phyloP scores from a whole-genome alignment of 2,797 vertebrate genomes.

The Rachycentron canadum region DNA sequence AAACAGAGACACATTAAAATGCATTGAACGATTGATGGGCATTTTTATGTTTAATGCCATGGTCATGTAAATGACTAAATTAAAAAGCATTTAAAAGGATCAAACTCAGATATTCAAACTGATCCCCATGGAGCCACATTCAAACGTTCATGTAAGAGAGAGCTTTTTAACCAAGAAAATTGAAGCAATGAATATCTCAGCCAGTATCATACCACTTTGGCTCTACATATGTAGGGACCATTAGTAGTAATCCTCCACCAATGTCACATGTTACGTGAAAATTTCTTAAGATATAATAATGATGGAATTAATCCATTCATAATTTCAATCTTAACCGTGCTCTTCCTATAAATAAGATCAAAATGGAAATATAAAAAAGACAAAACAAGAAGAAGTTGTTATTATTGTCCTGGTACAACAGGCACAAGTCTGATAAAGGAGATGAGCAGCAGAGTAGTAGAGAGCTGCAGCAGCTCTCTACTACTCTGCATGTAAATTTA shows the following conservation, averaged over 20 bases:
- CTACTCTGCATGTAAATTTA: neutral
- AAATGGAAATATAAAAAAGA: too few species aligned
- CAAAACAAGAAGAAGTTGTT: neutral
- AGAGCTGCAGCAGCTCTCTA: neutral
- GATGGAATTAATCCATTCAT: neutral
- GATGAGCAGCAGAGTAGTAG: neutral
- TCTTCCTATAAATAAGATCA: neutral
- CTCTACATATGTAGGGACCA: neutral
- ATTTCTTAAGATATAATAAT: neutral
- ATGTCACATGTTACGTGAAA: neutral
- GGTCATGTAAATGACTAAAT: conserved; percentile 3
- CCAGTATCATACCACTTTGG: neutral
- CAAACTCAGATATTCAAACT: neutral
- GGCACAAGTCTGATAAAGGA: neutral
- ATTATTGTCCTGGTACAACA: neutral
- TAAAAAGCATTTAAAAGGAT: conserved; percentile 1
- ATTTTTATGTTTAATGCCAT: conserved; percentile 12
- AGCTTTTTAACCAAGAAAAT: neutral
- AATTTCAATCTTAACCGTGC: neutral
- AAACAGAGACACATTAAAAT: conserved; percentile 12
- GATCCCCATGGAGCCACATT: conserved; percentile 13
- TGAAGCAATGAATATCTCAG: conserved; percentile 8
- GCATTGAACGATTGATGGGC: neutral
- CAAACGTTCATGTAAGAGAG: conserved; percentile 2
- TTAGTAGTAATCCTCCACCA: neutral